Conservation (phyloP, 2,888 invertebrate genomes). For the Drosophila niveifrons region DNA sequence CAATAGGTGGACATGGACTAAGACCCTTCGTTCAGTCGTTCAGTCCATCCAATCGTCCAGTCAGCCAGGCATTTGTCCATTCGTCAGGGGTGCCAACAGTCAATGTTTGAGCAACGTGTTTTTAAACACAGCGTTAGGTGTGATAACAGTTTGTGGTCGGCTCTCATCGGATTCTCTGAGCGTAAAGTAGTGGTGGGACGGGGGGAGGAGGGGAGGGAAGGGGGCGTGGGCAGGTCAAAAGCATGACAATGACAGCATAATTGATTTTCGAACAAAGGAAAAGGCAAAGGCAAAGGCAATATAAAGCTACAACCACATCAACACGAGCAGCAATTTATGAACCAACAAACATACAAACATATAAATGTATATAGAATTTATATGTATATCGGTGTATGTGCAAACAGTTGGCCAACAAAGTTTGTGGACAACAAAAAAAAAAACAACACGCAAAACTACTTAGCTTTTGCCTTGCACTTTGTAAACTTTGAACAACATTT, state of each 20-base stretch:
- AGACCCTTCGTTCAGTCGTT: constrained; percentile 1
- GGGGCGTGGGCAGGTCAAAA: constrained; percentile 61
- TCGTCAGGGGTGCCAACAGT: constrained; percentile 65
- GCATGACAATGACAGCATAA: constrained; percentile 82
- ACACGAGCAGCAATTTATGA: constrained; percentile 66
- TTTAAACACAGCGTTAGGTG: constrained; percentile 76
- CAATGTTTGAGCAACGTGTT: constrained; percentile 82
- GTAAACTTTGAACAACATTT: constrained; percentile 66
- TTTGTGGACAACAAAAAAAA: constrained; percentile 56
- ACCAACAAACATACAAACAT: constrained; percentile 43
- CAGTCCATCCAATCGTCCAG: background rate
- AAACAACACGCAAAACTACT: constrained; percentile 75
- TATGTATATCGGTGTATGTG: constrained; percentile 33
- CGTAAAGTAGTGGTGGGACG: constrained; percentile 3
- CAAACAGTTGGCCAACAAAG: constrained; percentile 70
- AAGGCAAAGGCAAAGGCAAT: constrained; percentile 70
- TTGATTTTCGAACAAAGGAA: constrained; percentile 82
- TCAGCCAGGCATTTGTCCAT: constrained; percentile 13
- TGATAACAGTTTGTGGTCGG: constrained; percentile 76
- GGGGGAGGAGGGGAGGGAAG: background rate
- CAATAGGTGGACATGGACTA: background rate
- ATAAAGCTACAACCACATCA: constrained; percentile 53
- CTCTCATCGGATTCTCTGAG: constrained; percentile 20
- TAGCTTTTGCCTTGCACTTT: constrained; percentile 55
- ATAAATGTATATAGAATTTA: constrained; percentile 15